These are phyloP conservation scores for Nyctibius grandis DNA, from an alignment of 2,797 vertebrate genomes.

Conservation along the genomic window DNA sequence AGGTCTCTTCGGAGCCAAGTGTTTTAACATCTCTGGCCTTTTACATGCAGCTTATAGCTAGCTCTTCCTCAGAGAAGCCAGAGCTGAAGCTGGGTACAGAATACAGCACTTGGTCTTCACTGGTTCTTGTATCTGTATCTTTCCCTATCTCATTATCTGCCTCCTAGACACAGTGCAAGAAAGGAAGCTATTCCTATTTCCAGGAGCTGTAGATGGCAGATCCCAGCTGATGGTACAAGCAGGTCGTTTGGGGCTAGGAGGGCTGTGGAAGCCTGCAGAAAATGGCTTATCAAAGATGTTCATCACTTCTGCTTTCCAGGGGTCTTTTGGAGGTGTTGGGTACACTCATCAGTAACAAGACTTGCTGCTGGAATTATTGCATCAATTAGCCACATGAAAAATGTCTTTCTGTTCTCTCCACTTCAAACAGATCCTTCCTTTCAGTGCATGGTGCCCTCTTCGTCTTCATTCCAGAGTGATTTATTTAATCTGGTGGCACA, in stretches of 20 bases:
- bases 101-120: neutral
- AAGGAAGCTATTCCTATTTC: neutral
- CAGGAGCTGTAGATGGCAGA: neutral
- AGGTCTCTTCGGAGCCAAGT: neutral
- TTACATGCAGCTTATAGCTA: neutral
- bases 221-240: neutral
- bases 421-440: neutral
- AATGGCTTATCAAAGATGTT: slow-evolving; percentile 43
- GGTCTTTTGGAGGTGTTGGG: slow-evolving; percentile 3
- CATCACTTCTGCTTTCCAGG: neutral
- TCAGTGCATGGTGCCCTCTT: neutral
- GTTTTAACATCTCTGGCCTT: neutral
- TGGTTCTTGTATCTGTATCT: neutral
- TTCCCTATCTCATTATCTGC: neutral
- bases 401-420: neutral
- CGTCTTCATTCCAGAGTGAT: neutral
- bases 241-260: neutral
- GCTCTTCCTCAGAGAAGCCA: neutral
- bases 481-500: neutral
- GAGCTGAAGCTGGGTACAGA: neutral
- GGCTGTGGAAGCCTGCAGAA: neutral
- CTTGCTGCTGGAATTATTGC: slow-evolving; percentile 30
- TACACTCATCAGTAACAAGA: neutral
- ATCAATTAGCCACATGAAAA: slow-evolving; percentile 11
- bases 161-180: neutral